Evolutionary conservation across 2,113 vertebrate species (phyloP).

Genomic region (Eulacestoma nigropectus): DNA sequence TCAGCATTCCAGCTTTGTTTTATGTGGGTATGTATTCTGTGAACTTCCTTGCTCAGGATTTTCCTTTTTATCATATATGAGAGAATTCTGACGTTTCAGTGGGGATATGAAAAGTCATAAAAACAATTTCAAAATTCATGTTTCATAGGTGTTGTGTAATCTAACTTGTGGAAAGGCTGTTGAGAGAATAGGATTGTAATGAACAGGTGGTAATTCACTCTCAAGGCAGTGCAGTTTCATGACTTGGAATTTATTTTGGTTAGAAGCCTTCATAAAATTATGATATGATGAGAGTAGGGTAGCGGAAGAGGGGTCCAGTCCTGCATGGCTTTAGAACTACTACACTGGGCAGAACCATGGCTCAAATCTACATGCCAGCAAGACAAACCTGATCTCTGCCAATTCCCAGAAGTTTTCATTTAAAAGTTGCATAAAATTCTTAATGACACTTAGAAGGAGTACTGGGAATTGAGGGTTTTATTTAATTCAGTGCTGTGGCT

Average conservation of each 20-base stretch:
- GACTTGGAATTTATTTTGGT: not conserved
- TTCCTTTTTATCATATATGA: not conserved
- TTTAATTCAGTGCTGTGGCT: not conserved
- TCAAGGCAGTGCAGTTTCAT: not conserved
- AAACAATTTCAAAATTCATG: not conserved
- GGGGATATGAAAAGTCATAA: not conserved
- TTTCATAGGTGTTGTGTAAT: not conserved
- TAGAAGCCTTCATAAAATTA: not conserved
- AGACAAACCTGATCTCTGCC: not conserved
- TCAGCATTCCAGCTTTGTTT: conserved; percentile 38
- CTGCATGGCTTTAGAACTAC: not conserved
- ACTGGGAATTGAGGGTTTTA: not conserved
- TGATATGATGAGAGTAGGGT: not conserved
- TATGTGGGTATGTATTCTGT: not conserved
- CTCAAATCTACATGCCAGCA: not conserved
- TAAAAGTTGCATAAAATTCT: not conserved
- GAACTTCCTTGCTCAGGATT: not conserved
- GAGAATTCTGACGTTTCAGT: not conserved
- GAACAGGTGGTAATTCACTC: not conserved
- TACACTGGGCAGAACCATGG: not conserved
- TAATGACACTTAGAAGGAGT: not conserved
- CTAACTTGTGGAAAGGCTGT: not conserved
- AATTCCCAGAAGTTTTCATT: not conserved
- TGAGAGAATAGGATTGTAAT: not conserved
- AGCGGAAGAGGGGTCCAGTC: not conserved